Evolutionary conservation across 1,140 invertebrate genomes (phyloP).

Genomic region (Cydia fagiglandana): DNA sequence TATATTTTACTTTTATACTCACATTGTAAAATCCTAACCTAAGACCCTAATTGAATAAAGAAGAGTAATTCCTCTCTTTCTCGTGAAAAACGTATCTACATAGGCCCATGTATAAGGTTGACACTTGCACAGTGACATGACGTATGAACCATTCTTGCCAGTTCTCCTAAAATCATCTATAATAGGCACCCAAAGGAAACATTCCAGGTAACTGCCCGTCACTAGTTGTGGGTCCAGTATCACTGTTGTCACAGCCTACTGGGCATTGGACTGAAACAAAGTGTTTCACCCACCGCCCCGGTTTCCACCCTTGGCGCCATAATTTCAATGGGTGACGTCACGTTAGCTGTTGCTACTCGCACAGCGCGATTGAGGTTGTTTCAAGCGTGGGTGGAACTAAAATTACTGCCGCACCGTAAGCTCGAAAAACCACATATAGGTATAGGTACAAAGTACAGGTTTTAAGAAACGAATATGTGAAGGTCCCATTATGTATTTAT

Average conservation of each 20-base stretch:
- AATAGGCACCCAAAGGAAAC: too few species aligned
- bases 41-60: too few species aligned
- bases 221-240: background rate
- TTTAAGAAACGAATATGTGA: too few species aligned
- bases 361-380: background rate
- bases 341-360: constrained; percentile 1
- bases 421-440: background rate
- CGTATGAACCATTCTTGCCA: too few species aligned
- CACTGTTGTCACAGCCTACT: background rate
- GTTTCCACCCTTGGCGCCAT: constrained; percentile 12
- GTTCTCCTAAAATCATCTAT: too few species aligned
- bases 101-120: too few species aligned
- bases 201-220: background rate
- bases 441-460: background rate
- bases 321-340: constrained; percentile 30
- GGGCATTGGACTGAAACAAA: constrained; percentile 13
- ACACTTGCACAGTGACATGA: too few species aligned
- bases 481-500: too few species aligned
- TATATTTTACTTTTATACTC: too few species aligned
- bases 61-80: too few species aligned
- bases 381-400: background rate
- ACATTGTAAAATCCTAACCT: too few species aligned
- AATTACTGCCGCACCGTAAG: background rate
- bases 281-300: constrained; percentile 17
- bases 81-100: too few species aligned